These are phyloP conservation scores for Aldabrachelys gigantea DNA, from an alignment of 2,113 vertebrate species.

Conservation along the genomic window DNA sequence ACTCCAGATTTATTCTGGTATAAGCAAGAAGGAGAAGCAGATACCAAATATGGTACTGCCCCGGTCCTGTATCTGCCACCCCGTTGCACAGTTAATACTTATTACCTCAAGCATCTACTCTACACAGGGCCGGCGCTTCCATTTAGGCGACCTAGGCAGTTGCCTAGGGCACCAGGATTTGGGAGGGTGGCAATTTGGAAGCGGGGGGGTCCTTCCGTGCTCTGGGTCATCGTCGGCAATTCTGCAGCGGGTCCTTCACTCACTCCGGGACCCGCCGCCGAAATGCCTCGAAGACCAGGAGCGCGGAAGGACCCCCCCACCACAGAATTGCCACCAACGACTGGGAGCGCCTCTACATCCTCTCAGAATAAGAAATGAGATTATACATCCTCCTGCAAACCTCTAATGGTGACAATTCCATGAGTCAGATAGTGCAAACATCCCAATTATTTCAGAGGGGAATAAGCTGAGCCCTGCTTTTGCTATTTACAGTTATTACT, in stretches of 20 bases:
- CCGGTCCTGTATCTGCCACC: not conserved
- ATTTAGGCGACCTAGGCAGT: no score
- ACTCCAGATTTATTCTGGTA: not conserved
- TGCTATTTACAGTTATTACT: slow-evolving; percentile 73
- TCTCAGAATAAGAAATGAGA: not conserved
- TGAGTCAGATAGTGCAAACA: slow-evolving; percentile 66
- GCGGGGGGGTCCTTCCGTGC: no score
- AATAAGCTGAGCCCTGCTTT: slow-evolving; percentile 71
- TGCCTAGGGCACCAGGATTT: no score
- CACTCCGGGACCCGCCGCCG: no score
- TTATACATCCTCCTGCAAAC: not conserved
- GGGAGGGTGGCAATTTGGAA: no score
- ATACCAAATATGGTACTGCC: not conserved
- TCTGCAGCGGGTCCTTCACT: no score
- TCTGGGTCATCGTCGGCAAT: no score
- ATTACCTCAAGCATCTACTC: not conserved
- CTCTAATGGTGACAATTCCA: slow-evolving; percentile 10
- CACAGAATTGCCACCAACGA: no score
- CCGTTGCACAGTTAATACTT: not conserved
- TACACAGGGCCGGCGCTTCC: not conserved
- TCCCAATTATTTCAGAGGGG: slow-evolving; percentile 76
- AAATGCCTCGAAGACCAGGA: no score
- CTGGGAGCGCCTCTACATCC: not conserved
- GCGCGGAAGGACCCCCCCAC: no score
- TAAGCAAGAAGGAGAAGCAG: not conserved